Percentiles rank a stretch among this genome's conserved stretches.
Conservation (phyloP, 1,140 invertebrate species). For the Temnothorax curvispinosus region DNA sequence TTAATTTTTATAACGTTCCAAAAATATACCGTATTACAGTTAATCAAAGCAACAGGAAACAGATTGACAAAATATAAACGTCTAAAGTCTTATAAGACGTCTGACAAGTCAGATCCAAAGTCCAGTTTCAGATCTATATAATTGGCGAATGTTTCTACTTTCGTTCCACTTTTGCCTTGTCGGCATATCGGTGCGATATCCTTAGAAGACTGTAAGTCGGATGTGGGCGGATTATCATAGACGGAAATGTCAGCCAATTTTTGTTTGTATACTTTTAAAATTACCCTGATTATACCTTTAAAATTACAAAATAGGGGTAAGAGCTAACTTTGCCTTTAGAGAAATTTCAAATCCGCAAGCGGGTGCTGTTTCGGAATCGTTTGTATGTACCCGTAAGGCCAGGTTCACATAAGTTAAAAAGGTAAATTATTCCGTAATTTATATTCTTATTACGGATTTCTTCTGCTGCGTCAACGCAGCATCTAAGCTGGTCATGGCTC, state of each 20-base stretch:
- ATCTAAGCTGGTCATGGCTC: too few species aligned
- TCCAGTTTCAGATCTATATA: too few species aligned
- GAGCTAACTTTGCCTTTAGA: too few species aligned
- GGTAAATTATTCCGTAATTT: background rate
- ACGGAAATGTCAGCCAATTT: slow-evolving; percentile 71
- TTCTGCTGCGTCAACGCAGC: background rate
- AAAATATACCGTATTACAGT: background rate
- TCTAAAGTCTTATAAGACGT: too few species aligned
- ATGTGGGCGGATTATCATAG: slow-evolving; percentile 53
- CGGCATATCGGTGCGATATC: slow-evolving; percentile 21
- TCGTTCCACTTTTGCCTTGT: slow-evolving; percentile 69
- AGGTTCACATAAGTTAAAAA: background rate
- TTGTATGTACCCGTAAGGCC: too few species aligned
- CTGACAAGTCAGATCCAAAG: too few species aligned
- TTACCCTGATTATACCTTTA: background rate
- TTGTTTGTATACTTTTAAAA: slow-evolving; percentile 40
- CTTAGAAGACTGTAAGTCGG: background rate
- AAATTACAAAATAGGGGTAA: too few species aligned
- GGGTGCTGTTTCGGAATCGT: too few species aligned
- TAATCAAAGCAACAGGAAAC: background rate
- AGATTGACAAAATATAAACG: background rate
- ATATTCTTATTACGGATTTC: background rate
- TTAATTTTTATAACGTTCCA: background rate
- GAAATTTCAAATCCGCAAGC: too few species aligned
- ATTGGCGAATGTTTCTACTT: too few species aligned